A percentile compares a stretch with the other conserved stretches of the same genome.
Conservation (phyloP, 64 coral and sea anemone genomes). For the Pachyseris speciosa region DNA sequence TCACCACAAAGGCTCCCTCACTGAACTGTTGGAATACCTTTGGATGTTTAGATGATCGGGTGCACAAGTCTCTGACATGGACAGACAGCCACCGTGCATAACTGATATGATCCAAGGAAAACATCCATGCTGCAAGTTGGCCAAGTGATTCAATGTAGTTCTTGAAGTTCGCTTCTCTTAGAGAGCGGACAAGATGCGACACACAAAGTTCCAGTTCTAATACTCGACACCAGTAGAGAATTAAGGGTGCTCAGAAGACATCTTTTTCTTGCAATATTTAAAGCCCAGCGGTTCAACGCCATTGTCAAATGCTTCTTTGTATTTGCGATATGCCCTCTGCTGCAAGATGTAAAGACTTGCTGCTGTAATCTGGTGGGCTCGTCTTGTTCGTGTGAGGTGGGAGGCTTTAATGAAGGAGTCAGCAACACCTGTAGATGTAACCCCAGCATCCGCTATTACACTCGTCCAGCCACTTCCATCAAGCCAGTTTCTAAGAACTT, state of each 20-base stretch:
- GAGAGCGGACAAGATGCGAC: constrained; percentile 24
- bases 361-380: constrained; percentile 60
- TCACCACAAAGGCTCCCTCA: neutral
- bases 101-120: constrained; percentile 15
- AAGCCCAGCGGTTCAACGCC: neutral
- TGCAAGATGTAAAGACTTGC: neutral
- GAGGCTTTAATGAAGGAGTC: constrained; percentile 59
- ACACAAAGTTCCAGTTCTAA: constrained; percentile 6
- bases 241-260: neutral
- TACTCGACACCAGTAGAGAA: constrained; percentile 39
- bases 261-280: constrained; percentile 6
- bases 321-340: constrained; percentile 33
- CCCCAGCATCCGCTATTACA: constrained; percentile 15
- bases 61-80: neutral
- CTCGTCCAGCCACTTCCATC: constrained; percentile 46
- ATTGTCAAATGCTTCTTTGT: neutral
- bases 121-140: neutral
- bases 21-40: neutral
- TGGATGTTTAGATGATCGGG: neutral
- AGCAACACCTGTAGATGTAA: constrained; percentile 25
- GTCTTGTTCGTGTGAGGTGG: constrained; percentile 63
- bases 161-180: constrained; percentile 20
- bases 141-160: constrained; percentile 7
- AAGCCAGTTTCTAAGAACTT: constrained; percentile 40
- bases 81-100: constrained; percentile 1